Percentiles rank a stretch among this genome's conserved stretches.
phyloP scores from a whole-genome alignment of 2,797 vertebrate species.

The Craterocephalus amniculus region DNA sequence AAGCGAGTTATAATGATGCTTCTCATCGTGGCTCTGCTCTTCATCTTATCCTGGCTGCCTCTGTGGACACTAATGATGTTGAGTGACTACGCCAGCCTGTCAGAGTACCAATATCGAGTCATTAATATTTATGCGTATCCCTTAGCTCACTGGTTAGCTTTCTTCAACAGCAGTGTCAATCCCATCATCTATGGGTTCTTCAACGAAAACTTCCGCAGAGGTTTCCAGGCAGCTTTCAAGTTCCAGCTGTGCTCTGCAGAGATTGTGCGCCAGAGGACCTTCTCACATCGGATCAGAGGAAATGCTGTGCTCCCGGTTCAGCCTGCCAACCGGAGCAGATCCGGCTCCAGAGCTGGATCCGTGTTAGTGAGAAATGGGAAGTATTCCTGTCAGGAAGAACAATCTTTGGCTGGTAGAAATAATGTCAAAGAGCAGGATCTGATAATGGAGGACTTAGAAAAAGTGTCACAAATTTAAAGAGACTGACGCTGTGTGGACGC shows the following conservation, averaged over 20 bases:
- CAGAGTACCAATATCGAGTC: slow-evolving; percentile 79
- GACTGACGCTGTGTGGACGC: not conserved
- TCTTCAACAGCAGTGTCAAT: slow-evolving; percentile 94
- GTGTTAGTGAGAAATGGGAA: slow-evolving; percentile 52
- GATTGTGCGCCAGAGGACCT: slow-evolving; percentile 58
- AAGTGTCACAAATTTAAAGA: slow-evolving; percentile 70
- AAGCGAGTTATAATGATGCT: slow-evolving; percentile 91
- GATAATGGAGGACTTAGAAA: slow-evolving; percentile 81
- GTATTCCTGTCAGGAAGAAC: slow-evolving; percentile 42
- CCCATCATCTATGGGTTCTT: slow-evolving; percentile 95
- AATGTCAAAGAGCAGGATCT: slow-evolving; percentile 78
- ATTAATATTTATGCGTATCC: slow-evolving; percentile 93
- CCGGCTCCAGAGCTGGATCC: slow-evolving; percentile 12
- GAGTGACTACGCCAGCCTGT: slow-evolving; percentile 88
- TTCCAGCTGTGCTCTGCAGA: slow-evolving; percentile 84
- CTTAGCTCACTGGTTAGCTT: slow-evolving; percentile 94
- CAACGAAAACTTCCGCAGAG: slow-evolving; percentile 90
- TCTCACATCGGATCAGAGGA: slow-evolving; percentile 72
- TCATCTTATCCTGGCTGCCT: slow-evolving; percentile 93
- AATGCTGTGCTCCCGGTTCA: slow-evolving; percentile 76
- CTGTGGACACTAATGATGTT: slow-evolving; percentile 96
- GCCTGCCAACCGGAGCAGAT: slow-evolving; percentile 32
- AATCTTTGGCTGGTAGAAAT: slow-evolving; percentile 56
- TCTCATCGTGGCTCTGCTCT: slow-evolving; percentile 87
- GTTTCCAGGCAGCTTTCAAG: slow-evolving; percentile 88